Conservation (phyloP, 2,797 vertebrate species). For the Eupleurogrammus muticus region DNA sequence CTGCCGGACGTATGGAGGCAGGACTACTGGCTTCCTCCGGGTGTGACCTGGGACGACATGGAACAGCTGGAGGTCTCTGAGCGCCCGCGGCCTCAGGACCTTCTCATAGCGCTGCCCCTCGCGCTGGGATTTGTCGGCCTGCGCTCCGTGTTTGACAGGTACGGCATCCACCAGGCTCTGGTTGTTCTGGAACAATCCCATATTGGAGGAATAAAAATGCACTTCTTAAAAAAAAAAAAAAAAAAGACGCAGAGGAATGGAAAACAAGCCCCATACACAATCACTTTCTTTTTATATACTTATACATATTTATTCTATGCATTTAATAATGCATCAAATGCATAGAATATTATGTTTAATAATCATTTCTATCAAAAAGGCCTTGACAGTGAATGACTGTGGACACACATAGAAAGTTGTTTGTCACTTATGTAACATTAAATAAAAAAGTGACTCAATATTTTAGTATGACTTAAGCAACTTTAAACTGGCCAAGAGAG, state of each 20-base stretch:
- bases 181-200: conserved; percentile 6
- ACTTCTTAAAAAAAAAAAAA: neutral
- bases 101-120: conserved; percentile 84
- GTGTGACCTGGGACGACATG: conserved; percentile 90
- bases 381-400: too few relatives aligned
- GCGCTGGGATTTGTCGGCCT: conserved; percentile 83
- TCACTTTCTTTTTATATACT: too few relatives aligned
- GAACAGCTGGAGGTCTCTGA: conserved; percentile 77
- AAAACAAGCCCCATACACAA: too few relatives aligned
- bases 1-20: conserved; percentile 86
- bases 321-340: too few relatives aligned
- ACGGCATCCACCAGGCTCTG: conserved; percentile 27
- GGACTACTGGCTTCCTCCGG: conserved; percentile 91
- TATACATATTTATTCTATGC: too few relatives aligned
- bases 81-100: conserved; percentile 83
- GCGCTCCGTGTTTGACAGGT: conserved; percentile 89
- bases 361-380: too few relatives aligned
- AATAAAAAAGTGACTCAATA: too few relatives aligned
- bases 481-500: too few relatives aligned
- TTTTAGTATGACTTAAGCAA: too few relatives aligned
- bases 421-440: too few relatives aligned
- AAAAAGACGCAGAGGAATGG: neutral
- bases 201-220: neutral
- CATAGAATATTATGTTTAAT: too few relatives aligned
- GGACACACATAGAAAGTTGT: too few relatives aligned